phyloP scores from a whole-genome alignment of 2,797 vertebrate genomes.

The Lerista edwardsae region DNA sequence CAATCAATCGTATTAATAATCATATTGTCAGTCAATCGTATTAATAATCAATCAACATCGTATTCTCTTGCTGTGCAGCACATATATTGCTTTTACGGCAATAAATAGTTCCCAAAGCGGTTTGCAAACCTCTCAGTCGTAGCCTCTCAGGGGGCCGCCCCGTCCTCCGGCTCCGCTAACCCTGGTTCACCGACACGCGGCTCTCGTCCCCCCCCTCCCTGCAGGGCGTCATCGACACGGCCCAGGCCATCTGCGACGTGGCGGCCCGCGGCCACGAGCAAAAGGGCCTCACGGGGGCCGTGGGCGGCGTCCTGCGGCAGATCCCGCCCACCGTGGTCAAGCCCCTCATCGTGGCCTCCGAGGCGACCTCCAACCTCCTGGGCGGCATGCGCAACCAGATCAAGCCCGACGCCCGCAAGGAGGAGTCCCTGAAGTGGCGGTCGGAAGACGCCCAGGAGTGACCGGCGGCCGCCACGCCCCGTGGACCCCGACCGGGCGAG shows the following conservation, averaged over 20 bases:
- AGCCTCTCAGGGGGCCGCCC: too few species aligned
- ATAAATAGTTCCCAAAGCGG: too few species aligned
- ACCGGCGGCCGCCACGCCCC: not conserved
- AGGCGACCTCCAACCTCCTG: constrained; percentile 91
- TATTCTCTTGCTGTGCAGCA: too few species aligned
- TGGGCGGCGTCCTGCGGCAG: constrained; percentile 91
- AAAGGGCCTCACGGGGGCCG: constrained; percentile 90
- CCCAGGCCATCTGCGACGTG: constrained; percentile 91
- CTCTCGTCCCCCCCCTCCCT: not conserved
- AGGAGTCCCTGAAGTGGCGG: constrained; percentile 93
- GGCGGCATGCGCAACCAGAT: constrained; percentile 96
- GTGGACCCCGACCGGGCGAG: not conserved
- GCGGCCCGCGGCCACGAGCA: constrained; percentile 91
- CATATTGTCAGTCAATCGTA: too few species aligned
- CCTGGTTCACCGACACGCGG: too few species aligned
- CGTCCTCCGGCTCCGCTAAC: too few species aligned
- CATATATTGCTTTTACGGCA: too few species aligned
- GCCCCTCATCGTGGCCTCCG: constrained; percentile 90
- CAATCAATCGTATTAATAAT: too few species aligned
- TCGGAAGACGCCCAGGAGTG: constrained; percentile 87
- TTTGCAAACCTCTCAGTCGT: too few species aligned
- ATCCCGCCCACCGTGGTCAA: constrained; percentile 93
- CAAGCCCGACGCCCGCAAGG: constrained; percentile 90
- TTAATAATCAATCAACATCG: too few species aligned
- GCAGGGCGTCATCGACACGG: constrained; percentile 90